Base-by-base conservation (phyloP, 2,797 vertebrate genomes). In the Poecilia gillii region DNA sequence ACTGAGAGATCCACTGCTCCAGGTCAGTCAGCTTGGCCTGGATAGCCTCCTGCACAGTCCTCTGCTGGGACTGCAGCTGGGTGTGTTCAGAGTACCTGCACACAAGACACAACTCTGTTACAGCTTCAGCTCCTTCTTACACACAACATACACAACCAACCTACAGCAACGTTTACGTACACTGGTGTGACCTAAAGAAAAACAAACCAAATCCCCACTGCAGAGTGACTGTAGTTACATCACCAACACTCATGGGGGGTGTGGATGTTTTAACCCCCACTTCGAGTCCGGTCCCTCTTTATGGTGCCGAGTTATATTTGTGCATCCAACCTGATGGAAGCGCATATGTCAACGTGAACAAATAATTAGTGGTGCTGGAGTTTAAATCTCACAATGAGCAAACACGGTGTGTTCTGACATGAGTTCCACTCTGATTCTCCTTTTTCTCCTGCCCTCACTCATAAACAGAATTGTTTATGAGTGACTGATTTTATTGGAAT, bases 1-100 rank as follows among this genome's bases (percentile, higher is more conserved):
- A 99, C 90, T 99, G 99, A 1, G 97, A 97, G 85, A 99, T 97
- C 97, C 97, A 99, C 89, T 99, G 98, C 87, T 99, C 98, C 90
- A 99, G 96, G 88, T 99, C 99, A 4, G 97, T 96, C 85, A 99
- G 93, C 90, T 99, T 99, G 91, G 97, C 96, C 92, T 98, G 97
- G 88, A 99, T 97, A 73, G 98, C 98, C 78, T 99, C 99, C 90
- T 99, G 98, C 75, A 98, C 97, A 1, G 98, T 97, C 84, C 96
- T 95, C 88, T 99, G 97, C 71, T 97, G 96, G 3, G 98, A 97
- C 91, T 99, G 98, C 77, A 99, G 92, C 92, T 99, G 99, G 5
- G 96, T 99, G 79, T 99, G 98, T 86, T 99, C 99, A 68, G 98
- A 98, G 93, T 98, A 99, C 88, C 99, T 99, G 93, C 51, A 51